Percentiles rank a stretch among this genome's conserved stretches.
These are phyloP conservation scores for Araneus ventricosus DNA, from an alignment of 1,140 invertebrate genomes.

Conservation along the genomic window DNA sequence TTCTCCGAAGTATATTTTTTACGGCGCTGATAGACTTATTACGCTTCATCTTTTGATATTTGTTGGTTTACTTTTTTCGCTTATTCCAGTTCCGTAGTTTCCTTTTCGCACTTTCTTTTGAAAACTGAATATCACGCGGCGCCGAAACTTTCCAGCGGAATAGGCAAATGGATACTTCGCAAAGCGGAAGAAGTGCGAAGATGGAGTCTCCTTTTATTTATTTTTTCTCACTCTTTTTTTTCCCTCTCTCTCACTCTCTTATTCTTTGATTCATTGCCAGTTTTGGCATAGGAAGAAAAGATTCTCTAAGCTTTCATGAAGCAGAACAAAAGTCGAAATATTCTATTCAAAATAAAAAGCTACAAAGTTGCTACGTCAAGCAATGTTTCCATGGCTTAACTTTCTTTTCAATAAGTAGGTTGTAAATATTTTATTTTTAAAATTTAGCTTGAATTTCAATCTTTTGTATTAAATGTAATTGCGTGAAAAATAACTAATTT, in stretches of 20 bases:
- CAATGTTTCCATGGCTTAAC: too few species aligned
- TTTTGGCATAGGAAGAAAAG: background rate
- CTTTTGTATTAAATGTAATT: too few species aligned
- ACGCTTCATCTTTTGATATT: background rate
- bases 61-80: background rate
- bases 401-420: too few species aligned
- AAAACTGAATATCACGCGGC: background rate
- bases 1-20: background rate
- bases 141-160: background rate
- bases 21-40: background rate
- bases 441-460: too few species aligned
- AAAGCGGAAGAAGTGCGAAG: slow-evolving; percentile 2
- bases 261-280: background rate
- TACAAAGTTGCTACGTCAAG: too few species aligned
- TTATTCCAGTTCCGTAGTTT: background rate
- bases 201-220: background rate
- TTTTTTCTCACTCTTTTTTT: too few species aligned
- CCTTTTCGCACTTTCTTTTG: background rate
- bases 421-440: too few species aligned
- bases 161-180: background rate
- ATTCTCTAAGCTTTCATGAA: background rate
- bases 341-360: background rate
- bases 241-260: too few species aligned
- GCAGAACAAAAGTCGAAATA: background rate
- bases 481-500: too few species aligned